phyloP scores from a whole-genome alignment of 2,888 invertebrate species.

The Ditula angustiorana region DNA sequence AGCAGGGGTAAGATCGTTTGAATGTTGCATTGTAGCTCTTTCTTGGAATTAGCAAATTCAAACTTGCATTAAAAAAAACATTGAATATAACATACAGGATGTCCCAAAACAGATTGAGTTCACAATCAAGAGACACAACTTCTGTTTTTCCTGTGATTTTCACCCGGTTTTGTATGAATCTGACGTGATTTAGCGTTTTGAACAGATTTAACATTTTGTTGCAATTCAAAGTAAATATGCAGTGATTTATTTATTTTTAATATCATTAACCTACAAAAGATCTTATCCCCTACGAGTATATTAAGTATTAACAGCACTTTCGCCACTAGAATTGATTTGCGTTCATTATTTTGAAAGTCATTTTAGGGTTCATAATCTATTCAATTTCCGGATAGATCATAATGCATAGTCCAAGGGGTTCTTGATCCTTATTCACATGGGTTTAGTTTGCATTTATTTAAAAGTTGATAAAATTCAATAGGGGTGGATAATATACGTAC shows the following conservation, averaged over 20 bases:
- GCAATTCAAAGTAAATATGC: not conserved
- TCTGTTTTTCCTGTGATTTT: too few relatives aligned
- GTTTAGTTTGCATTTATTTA: not conserved
- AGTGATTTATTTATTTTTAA: not conserved
- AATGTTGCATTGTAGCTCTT: not conserved
- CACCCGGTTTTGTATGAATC: too few relatives aligned
- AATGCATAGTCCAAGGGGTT: not conserved
- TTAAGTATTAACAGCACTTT: constrained; percentile 3
- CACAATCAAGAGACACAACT: too few relatives aligned
- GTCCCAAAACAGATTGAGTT: too few relatives aligned
- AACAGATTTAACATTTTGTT: too few relatives aligned
- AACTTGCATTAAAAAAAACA: too few relatives aligned
- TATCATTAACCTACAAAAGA: not conserved
- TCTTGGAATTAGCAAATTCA: not conserved
- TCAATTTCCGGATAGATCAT: constrained; percentile 12
- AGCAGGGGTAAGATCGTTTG: constrained; percentile 7
- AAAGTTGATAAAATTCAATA: not conserved
- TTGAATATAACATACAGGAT: too few relatives aligned
- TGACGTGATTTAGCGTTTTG: too few relatives aligned
- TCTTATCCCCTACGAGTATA: not conserved
- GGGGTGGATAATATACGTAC: too few relatives aligned
- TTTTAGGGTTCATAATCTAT: constrained; percentile 4
- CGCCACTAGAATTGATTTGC: not conserved
- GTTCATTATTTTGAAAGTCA: not conserved
- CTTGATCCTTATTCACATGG: not conserved